phyloP scores from a whole-genome alignment of 2,113 vertebrate genomes.

The Oostethus manadensis region DNA sequence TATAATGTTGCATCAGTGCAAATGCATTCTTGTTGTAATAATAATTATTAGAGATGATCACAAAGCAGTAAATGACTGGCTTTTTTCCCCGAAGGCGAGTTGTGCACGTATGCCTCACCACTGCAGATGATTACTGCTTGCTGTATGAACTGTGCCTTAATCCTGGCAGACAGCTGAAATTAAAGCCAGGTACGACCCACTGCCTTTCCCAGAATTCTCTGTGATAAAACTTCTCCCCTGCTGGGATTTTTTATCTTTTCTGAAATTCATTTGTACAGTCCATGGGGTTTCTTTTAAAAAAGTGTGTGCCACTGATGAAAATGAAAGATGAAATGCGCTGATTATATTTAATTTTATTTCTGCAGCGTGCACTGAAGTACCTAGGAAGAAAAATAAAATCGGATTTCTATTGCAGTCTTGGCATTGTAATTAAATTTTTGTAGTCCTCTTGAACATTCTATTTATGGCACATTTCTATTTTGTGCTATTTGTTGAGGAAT shows the following conservation, averaged over 20 bases:
- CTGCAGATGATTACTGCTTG: conserved; percentile 60
- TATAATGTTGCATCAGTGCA: conserved; percentile 1
- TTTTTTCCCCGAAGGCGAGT: conserved; percentile 35
- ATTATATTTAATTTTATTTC: conserved; percentile 3
- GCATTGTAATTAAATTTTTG: too few species aligned
- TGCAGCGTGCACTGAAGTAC: neutral
- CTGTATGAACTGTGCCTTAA: conserved; percentile 65
- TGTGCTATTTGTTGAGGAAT: too few species aligned
- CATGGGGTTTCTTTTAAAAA: conserved; percentile 7
- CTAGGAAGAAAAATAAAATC: neutral
- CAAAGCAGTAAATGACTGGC: conserved; percentile 43
- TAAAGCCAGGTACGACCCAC: conserved; percentile 63
- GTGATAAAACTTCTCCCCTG: conserved; percentile 44
- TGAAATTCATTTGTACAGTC: conserved; percentile 4
- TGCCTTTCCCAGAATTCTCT: conserved; percentile 50
- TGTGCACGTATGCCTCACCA: conserved; percentile 34
- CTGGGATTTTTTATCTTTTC: conserved; percentile 22
- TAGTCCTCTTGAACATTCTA: too few species aligned
- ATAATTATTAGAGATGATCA: conserved; percentile 45
- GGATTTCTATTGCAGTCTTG: too few species aligned
- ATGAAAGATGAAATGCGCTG: neutral
- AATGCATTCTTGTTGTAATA: conserved; percentile 2
- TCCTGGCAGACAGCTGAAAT: conserved; percentile 62
- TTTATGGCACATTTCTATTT: too few species aligned
- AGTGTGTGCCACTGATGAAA: neutral